Evolutionary conservation across 2,113 vertebrate genomes (phyloP).

Genomic region (Vidua macroura): DNA sequence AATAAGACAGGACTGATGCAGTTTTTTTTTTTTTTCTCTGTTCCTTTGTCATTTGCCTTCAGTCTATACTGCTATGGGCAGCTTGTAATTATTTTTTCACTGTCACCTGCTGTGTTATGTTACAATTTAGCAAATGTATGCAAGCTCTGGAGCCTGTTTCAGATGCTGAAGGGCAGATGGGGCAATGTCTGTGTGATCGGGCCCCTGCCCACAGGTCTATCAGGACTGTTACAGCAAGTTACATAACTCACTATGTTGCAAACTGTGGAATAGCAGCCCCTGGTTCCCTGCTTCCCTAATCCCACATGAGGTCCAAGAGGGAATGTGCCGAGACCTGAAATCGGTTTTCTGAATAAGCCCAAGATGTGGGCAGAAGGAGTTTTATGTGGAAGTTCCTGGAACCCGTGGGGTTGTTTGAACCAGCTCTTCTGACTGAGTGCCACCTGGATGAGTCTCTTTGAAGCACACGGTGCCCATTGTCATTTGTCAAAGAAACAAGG

Average conservation of each 20-base stretch:
- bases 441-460: not conserved
- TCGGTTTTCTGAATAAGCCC: not conserved
- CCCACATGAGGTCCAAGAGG: not conserved
- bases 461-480: not conserved
- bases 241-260: not conserved
- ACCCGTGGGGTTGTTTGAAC: not conserved
- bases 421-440: not conserved
- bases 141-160: not conserved
- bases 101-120: not conserved
- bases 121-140: not conserved
- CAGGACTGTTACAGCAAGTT: not conserved
- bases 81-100: not conserved
- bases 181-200: not conserved
- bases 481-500: not conserved
- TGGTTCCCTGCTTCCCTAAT: not conserved
- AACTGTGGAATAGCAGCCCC: not conserved
- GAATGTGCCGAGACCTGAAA: not conserved
- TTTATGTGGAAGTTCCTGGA: not conserved
- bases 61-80: not conserved
- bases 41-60: not conserved
- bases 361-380: not conserved
- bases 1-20: not conserved
- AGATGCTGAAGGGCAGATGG: not conserved
- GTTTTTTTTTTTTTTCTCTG: not conserved
- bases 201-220: accelerated